Percentiles rank a stretch among this genome's conserved stretches.
Evolutionary conservation across 2,797 vertebrate genomes (phyloP).

Genomic region (Spinibarbus caldwelli): DNA sequence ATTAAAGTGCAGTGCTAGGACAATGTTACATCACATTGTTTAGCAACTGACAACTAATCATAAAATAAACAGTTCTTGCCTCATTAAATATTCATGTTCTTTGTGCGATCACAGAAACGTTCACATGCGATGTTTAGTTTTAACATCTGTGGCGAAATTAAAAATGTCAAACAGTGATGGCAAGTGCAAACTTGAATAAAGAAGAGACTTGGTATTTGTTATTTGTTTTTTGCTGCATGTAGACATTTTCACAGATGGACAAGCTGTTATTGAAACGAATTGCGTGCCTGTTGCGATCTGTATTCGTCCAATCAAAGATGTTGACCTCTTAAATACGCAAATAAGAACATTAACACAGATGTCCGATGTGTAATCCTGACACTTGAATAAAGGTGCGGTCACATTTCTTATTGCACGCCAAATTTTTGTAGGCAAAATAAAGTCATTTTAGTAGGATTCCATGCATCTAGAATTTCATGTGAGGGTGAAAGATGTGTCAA

Average conservation of each 20-base stretch:
- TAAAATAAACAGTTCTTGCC: background rate
- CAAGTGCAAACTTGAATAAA: background rate
- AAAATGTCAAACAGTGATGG: constrained; percentile 22
- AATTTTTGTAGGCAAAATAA: background rate
- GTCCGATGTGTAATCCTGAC: background rate
- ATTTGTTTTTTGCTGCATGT: background rate
- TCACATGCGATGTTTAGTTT: constrained; percentile 25
- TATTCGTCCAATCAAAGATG: background rate
- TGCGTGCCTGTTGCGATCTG: background rate
- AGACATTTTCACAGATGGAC: constrained; percentile 2
- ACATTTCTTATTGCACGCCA: background rate
- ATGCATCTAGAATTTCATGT: background rate
- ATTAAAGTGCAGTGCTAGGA: background rate
- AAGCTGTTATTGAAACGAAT: background rate
- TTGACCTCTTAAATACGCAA: background rate
- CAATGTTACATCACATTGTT: background rate
- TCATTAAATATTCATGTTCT: constrained; percentile 22
- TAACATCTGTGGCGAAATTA: constrained; percentile 4
- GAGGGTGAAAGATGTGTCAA: background rate
- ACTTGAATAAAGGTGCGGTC: background rate
- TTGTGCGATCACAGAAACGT: background rate
- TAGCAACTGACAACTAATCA: background rate
- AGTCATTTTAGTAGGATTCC: background rate
- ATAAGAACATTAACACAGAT: background rate
- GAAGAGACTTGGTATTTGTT: background rate